Evolutionary conservation across 92 coral and sea anemone genomes (phyloP).

Genomic region (Bergia sp.): DNA sequence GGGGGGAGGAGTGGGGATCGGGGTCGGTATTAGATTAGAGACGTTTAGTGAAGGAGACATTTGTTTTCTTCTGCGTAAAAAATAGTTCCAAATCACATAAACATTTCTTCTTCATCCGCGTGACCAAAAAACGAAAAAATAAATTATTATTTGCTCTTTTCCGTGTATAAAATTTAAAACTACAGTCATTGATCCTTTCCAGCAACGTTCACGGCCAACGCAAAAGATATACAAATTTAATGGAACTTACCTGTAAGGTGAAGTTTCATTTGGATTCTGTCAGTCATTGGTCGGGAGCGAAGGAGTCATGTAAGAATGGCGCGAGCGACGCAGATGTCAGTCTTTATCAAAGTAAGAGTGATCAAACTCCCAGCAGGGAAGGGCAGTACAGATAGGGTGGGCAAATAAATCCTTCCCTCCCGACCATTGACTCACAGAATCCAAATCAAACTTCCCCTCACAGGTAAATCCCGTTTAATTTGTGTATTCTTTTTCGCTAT

Average conservation of each 20-base stretch:
- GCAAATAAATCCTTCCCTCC: background rate
- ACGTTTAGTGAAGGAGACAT: too few species aligned
- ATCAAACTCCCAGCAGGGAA: constrained; percentile 1
- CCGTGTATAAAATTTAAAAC: too few species aligned
- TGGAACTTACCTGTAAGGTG: constrained; percentile 14
- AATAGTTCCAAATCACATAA: too few species aligned
- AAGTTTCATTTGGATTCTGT: constrained; percentile 40
- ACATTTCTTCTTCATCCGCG: too few species aligned
- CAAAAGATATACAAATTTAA: constrained; percentile 8
- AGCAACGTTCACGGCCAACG: too few species aligned
- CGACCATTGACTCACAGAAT: constrained; percentile 43
- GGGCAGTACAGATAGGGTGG: background rate
- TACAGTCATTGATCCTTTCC: too few species aligned
- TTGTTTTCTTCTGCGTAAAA: too few species aligned
- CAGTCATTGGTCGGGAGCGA: constrained; percentile 49
- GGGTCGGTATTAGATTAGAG: too few species aligned
- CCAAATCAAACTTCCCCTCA: constrained; percentile 39
- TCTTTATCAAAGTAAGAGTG: constrained; percentile 23
- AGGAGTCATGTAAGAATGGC: constrained; percentile 43
- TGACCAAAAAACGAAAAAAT: too few species aligned
- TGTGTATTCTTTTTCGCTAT: constrained; percentile 42
- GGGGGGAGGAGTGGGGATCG: too few species aligned
- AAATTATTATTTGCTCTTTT: too few species aligned
- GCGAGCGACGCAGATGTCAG: background rate
- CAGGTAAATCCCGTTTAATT: background rate